Conservation (phyloP, 1,140 invertebrate species). For the Cepaea nemoralis region DNA sequence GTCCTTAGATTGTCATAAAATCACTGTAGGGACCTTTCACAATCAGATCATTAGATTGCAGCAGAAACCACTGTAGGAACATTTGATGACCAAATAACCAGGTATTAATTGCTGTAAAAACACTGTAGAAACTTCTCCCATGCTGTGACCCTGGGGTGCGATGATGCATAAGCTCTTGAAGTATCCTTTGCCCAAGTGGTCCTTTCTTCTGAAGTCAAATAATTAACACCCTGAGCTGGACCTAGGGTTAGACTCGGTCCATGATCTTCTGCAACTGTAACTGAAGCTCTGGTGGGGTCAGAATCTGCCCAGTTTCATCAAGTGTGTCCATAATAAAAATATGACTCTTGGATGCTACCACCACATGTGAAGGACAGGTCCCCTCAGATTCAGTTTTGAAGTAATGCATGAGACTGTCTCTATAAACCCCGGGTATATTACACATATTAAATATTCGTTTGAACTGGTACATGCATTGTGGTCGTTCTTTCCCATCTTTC, state of each 20-base stretch:
- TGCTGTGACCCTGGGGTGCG: too few relatives aligned
- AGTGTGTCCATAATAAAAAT: constrained; percentile 67
- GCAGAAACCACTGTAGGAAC: too few relatives aligned
- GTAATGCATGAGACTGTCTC: constrained; percentile 56
- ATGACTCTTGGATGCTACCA: constrained; percentile 65
- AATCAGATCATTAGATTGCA: too few relatives aligned
- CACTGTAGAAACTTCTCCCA: too few relatives aligned
- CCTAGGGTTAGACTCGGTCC: constrained; percentile 53
- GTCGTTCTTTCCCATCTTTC: constrained; percentile 58
- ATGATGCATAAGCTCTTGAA: too few relatives aligned
- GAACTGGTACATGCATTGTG: constrained; percentile 71
- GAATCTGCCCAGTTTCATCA: constrained; percentile 60
- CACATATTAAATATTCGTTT: constrained; percentile 66
- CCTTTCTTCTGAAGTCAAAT: constrained; percentile 56
- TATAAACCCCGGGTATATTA: constrained; percentile 65
- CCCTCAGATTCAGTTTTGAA: constrained; percentile 69
- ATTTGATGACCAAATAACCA: too few relatives aligned
- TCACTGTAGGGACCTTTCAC: too few relatives aligned
- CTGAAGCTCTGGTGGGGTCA: constrained; percentile 67
- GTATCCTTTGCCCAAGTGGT: constrained; percentile 39
- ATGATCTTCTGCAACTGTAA: constrained; percentile 61
- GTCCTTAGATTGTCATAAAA: too few relatives aligned
- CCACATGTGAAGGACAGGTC: constrained; percentile 57
- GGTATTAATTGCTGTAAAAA: too few relatives aligned
- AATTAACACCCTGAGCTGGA: constrained; percentile 59